phyloP scores from a whole-genome alignment of 2,797 vertebrate species.

The Sitta carolinensis region DNA sequence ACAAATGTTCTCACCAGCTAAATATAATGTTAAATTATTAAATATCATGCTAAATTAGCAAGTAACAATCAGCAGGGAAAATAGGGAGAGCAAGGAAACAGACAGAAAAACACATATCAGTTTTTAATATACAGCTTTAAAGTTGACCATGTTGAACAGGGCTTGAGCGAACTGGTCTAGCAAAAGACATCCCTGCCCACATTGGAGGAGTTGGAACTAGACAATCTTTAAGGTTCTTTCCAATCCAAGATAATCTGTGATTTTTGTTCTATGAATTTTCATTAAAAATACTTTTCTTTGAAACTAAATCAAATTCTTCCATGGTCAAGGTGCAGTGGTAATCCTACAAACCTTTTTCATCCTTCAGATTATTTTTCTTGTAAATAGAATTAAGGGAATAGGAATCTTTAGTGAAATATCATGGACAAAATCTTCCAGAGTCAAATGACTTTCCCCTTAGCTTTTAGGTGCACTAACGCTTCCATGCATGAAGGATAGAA shows the following conservation, averaged over 20 bases:
- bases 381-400: neutral
- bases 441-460: neutral
- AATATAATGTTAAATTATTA: neutral
- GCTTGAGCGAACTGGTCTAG: neutral
- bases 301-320: neutral
- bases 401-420: neutral
- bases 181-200: neutral
- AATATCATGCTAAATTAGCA: neutral
- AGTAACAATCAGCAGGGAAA: neutral
- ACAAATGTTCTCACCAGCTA: neutral
- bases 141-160: neutral
- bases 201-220: neutral
- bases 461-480: neutral
- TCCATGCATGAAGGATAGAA: neutral
- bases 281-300: neutral
- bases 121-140: neutral
- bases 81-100: neutral
- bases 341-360: neutral
- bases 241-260: neutral
- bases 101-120: rapidly evolving
- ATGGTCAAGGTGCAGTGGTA: neutral
- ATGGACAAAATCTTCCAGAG: neutral
- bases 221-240: neutral
- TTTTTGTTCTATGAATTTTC: neutral
- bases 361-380: neutral